Evolutionary conservation across 92 coral and sea anemone species (phyloP).

Genomic region (Heteractis magnifica): DNA sequence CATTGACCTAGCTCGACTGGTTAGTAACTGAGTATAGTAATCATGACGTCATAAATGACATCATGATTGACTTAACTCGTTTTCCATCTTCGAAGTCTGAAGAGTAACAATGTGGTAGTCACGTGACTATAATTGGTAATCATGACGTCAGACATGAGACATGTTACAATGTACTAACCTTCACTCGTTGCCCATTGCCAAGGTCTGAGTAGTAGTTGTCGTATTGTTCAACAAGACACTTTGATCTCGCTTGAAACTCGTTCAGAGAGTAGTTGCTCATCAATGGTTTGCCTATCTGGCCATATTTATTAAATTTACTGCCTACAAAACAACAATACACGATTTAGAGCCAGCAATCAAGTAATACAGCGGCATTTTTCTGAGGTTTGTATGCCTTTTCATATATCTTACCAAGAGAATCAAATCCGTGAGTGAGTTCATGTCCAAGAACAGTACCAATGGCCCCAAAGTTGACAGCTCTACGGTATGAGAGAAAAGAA

Average conservation of each 20-base stretch:
- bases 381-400: neutral
- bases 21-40: neutral
- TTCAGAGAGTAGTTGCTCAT: conserved; percentile 62
- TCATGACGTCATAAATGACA: neutral
- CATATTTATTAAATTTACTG: conserved; percentile 67
- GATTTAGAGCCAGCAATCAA: neutral
- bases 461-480: conserved; percentile 80
- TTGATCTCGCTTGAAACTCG: conserved; percentile 60
- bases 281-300: conserved; percentile 58
- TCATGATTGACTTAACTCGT: neutral
- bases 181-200: conserved; percentile 33
- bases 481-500: neutral
- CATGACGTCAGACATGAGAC: neutral
- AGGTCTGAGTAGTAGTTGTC: conserved; percentile 53
- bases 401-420: conserved; percentile 46
- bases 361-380: neutral
- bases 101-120: too few species aligned
- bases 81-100: too few species aligned
- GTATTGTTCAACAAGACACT: conserved; percentile 80
- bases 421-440: conserved; percentile 80
- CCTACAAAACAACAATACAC: conserved; percentile 31
- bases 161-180: conserved; percentile 38
- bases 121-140: too few species aligned
- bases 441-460: conserved; percentile 77
- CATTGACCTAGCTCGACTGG: too few species aligned